Conservation (phyloP, 2,113 vertebrate genomes). For the Myodes glareolus region DNA sequence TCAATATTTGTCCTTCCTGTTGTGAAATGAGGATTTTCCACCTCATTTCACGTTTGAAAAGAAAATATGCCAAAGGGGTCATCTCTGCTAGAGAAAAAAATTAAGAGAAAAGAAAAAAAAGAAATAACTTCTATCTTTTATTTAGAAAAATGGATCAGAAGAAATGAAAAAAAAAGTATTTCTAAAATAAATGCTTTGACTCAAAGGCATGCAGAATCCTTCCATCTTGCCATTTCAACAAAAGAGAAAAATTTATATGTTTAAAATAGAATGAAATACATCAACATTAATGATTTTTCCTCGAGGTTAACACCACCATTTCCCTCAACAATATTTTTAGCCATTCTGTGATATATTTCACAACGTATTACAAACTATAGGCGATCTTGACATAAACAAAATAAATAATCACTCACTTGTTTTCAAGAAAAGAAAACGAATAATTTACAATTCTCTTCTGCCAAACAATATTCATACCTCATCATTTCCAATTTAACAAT, state of each 20-base stretch:
- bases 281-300: constrained; percentile 88
- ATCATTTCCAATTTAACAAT: constrained; percentile 85
- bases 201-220: constrained; percentile 85
- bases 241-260: constrained; percentile 83
- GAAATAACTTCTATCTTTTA: constrained; percentile 82
- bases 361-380: constrained; percentile 76
- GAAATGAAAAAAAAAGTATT: constrained; percentile 74
- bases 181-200: constrained; percentile 87
- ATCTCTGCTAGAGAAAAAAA: constrained; percentile 81
- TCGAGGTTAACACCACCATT: constrained; percentile 85
- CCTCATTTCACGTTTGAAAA: constrained; percentile 91
- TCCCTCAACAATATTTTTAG: constrained; percentile 84
- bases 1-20: constrained; percentile 91
- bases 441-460: constrained; percentile 80
- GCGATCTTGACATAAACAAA: constrained; percentile 83
- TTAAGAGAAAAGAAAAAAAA: constrained; percentile 52
- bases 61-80: constrained; percentile 85
- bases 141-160: constrained; percentile 86
- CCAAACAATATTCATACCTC: constrained; percentile 79
- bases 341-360: constrained; percentile 84
- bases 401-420: constrained; percentile 78
- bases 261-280: constrained; percentile 88
- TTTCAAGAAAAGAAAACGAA: constrained; percentile 82
- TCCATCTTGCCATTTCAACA: constrained; percentile 73
- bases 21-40: constrained; percentile 92